Conservation (phyloP, 2,888 invertebrate species). For the Ceraclea dissimilis region DNA sequence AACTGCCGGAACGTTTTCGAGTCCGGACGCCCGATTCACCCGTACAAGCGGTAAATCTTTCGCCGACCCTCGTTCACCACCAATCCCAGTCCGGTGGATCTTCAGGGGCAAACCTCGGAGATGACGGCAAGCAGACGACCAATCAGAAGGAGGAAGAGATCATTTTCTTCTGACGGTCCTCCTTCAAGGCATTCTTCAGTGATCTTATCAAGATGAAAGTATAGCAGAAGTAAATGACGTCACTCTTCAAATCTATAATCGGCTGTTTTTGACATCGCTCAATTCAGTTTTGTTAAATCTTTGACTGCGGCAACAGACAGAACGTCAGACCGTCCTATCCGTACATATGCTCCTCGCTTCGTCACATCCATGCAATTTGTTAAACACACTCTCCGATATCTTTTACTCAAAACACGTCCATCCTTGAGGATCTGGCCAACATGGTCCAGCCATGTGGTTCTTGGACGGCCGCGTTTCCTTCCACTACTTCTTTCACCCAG, state of each 20-base stretch:
- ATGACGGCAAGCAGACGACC: constrained; percentile 4
- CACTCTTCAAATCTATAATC: background rate
- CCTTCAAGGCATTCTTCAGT: constrained; percentile 33
- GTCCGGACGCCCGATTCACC: constrained; percentile 47
- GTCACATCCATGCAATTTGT: too few species aligned
- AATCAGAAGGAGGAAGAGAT: constrained; percentile 50
- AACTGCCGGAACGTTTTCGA: constrained; percentile 62
- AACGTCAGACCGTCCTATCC: too few species aligned
- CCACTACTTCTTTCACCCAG: too few species aligned
- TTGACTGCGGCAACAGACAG: too few species aligned
- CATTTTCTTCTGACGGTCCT: constrained; percentile 60
- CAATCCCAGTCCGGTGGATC: constrained; percentile 7
- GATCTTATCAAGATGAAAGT: constrained; percentile 33
- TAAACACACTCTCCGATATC: too few species aligned
- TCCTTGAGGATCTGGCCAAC: too few species aligned
- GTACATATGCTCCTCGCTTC: too few species aligned
- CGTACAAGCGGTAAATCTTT: constrained; percentile 22
- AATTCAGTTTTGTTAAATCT: too few species aligned
- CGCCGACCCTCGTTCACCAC: constrained; percentile 25
- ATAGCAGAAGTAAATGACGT: constrained; percentile 15
- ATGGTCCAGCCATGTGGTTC: too few species aligned
- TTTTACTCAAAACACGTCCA: too few species aligned
- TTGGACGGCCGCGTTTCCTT: too few species aligned
- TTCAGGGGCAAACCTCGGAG: constrained; percentile 6
- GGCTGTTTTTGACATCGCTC: background rate